These are phyloP conservation scores for Eulemur macaco DNA, from an alignment of 2,113 vertebrate genomes.

Conservation along the genomic window DNA sequence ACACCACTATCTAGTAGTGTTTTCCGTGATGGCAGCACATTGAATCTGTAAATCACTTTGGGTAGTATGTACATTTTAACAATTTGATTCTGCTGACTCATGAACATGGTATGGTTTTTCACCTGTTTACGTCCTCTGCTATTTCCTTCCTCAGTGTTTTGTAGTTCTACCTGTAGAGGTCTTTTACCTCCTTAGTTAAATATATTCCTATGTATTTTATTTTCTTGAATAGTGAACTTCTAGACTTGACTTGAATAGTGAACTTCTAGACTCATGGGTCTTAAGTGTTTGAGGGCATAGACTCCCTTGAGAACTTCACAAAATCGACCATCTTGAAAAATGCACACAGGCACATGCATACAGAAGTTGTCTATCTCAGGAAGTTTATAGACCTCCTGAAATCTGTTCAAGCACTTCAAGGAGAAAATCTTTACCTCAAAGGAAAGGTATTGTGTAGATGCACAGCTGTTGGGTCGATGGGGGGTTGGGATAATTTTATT, in stretches of 20 bases:
- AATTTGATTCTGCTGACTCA: too few species aligned
- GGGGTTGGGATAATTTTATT: neutral
- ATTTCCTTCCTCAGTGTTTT: too few species aligned
- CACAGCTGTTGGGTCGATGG: neutral
- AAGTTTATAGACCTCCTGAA: neutral
- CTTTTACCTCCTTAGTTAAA: too few species aligned
- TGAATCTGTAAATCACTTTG: too few species aligned
- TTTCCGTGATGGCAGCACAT: neutral
- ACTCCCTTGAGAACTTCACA: neutral
- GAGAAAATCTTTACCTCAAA: neutral
- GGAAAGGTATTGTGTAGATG: neutral
- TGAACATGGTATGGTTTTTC: too few species aligned
- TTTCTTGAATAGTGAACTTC: too few species aligned
- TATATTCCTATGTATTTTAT: too few species aligned
- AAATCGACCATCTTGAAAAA: neutral
- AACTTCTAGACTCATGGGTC: neutral
- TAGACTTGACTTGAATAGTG: neutral
- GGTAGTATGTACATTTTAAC: too few species aligned
- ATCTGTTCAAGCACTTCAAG: neutral
- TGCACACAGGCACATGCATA: rapidly evolving
- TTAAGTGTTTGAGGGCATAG: neutral
- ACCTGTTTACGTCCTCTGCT: too few species aligned
- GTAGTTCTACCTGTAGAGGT: too few species aligned
- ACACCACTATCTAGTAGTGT: too few species aligned
- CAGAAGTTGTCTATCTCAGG: neutral